Evolutionary conservation across 2,888 invertebrate species (phyloP).

Genomic region (Dryococelus australis): DNA sequence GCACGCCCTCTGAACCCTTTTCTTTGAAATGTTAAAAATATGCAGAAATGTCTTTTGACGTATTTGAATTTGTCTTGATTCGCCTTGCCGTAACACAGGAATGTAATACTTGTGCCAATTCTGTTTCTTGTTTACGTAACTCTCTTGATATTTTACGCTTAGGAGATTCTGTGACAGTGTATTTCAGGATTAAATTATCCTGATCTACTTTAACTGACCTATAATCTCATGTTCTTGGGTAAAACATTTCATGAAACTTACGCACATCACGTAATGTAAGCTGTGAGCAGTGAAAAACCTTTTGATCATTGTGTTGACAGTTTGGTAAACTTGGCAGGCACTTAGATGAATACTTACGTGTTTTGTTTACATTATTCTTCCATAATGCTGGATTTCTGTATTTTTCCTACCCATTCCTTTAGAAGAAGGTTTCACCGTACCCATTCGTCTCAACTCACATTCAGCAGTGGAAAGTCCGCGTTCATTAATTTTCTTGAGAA

Average conservation of each 20-base stretch:
- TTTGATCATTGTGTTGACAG: conserved; percentile 4
- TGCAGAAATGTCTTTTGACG: not conserved
- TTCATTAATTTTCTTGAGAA: not conserved
- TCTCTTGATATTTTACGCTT: not conserved
- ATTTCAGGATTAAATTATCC: conserved; percentile 20
- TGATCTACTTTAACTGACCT: conserved; percentile 6
- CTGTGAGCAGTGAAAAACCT: not conserved
- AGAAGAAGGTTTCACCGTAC: not conserved
- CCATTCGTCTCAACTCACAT: not conserved
- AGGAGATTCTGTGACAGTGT: not conserved
- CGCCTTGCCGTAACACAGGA: not conserved
- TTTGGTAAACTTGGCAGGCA: conserved; percentile 6
- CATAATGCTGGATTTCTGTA: not conserved
- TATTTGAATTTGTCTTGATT: conserved; percentile 4
- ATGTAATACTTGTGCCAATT: conserved; percentile 17
- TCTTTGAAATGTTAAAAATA: conserved; percentile 5
- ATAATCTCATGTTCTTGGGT: not conserved
- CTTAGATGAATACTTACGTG: not conserved
- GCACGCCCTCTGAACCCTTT: not conserved
- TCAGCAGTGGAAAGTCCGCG: not conserved
- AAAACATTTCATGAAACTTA: conserved; percentile 7
- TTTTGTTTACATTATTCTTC: not conserved
- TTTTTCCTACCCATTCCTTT: not conserved
- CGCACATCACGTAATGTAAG: not conserved
- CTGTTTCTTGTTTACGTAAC: not conserved